These are phyloP conservation scores for Chaetodon trifasciatus DNA, from an alignment of 2,797 vertebrate species.

Conservation along the genomic window DNA sequence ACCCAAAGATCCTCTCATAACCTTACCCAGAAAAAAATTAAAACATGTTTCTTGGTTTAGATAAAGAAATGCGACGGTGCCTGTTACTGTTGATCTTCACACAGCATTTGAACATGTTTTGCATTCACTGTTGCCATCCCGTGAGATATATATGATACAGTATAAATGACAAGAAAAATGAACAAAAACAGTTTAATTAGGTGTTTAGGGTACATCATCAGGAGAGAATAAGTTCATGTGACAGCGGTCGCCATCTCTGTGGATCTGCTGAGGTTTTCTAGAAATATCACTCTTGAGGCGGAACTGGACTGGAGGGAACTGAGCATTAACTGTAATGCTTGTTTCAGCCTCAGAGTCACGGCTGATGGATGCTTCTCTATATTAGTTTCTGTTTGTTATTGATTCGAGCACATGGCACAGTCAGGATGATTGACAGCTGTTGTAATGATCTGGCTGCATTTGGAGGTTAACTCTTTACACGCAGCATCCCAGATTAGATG, in stretches of 20 bases:
- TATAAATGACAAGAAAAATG: no score
- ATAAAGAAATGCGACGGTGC: no score
- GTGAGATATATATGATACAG: neutral
- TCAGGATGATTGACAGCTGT: constrained; percentile 47
- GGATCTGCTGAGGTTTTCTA: constrained; percentile 16
- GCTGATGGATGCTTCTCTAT: constrained; percentile 29
- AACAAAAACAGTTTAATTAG: neutral
- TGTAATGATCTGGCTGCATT: constrained; percentile 1
- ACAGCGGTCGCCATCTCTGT: constrained; percentile 48
- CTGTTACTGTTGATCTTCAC: no score
- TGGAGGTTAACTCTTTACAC: constrained; percentile 6
- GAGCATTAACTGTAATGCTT: constrained; percentile 21
- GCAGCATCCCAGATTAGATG: neutral
- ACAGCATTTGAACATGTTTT: neutral
- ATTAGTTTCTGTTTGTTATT: constrained; percentile 39
- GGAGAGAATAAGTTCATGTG: constrained; percentile 21
- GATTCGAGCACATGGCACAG: constrained; percentile 25
- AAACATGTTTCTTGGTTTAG: neutral
- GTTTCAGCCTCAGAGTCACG: constrained; percentile 10
- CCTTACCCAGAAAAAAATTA: neutral
- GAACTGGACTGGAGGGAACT: constrained; percentile 31
- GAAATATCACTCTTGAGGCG: constrained; percentile 30
- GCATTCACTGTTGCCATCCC: neutral
- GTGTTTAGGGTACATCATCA: neutral
- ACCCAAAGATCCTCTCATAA: neutral